Evolutionary conservation across 64 coral and sea anemone species (phyloP), one percentile per base, ranked within the genome.

Genomic region (Platygyra sinensis): DNA sequence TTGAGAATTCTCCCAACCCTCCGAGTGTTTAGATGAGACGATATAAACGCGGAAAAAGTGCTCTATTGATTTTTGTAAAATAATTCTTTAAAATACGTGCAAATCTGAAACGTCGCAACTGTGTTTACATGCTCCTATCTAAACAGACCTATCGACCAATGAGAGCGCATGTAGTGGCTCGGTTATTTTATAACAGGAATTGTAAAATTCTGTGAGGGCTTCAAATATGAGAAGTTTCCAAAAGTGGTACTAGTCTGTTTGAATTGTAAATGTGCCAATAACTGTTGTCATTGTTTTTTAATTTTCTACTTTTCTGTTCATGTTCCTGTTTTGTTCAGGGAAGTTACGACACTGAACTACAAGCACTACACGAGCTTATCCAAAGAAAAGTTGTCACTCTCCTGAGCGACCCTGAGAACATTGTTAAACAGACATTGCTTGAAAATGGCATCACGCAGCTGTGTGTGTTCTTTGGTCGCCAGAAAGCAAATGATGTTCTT

Each of bases 391-490:
- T 88, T 39, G 87, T 89, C 0, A 99, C 94, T 18, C 80, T 99
- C 19, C 88, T 99, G 0, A 99, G 94, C 60, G 97, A 99, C 46
- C 88, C 91, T 18, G 94, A 99, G 61, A 99, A 99, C 51, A 99
- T 99, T 78, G 94, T 99, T 2, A 99, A 99, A 76, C 90, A 94
- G 76, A 98, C 96, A 3, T 82, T 98, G 74, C 72, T 98, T 60
- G 96, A 98, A 76, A 98, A 95, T 71, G 96, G 93, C 76, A 98
- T 98, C 50, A 98, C 96, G 49, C 89, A 94, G 22, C 90, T 98
- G 9, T 98, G 96, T 31, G 96, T 98, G 71, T 98, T 98, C 72
- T 98, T 98, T 88, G 96, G 96, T 86, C 93, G 96, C 12, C 96
- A 98, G 76, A 98, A 98, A 59, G 96, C 96, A 9, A 98, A 98